Percentiles rank a stretch among this genome's conserved stretches.
Evolutionary conservation across 2,888 invertebrate species (phyloP).

Genomic region (Cetonia aurata): DNA sequence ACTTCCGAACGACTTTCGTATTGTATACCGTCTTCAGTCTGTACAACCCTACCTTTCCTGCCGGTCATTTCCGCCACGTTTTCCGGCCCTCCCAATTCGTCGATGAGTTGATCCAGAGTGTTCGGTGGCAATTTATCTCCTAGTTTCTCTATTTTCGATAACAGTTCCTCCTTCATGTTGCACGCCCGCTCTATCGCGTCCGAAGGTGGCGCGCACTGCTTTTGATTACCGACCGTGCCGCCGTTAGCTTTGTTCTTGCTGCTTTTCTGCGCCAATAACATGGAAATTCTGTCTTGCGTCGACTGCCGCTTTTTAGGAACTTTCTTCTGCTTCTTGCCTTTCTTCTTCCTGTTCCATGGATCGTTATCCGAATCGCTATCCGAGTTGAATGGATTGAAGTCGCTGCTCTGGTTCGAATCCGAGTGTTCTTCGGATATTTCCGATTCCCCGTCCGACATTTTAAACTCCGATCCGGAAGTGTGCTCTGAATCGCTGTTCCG

Average conservation of each 20-base stretch:
- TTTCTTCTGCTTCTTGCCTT: slow-evolving; percentile 61
- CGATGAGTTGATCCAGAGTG: slow-evolving; percentile 97
- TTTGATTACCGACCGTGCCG: slow-evolving; percentile 59
- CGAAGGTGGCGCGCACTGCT: slow-evolving; percentile 75
- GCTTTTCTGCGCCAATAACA: slow-evolving; percentile 71
- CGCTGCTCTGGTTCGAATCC: slow-evolving; percentile 78
- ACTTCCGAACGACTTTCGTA: slow-evolving; percentile 96
- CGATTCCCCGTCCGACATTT: slow-evolving; percentile 67
- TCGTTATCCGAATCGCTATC: slow-evolving; percentile 86
- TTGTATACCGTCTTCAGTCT: slow-evolving; percentile 93
- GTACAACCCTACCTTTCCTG: slow-evolving; percentile 91
- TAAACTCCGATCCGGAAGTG: slow-evolving; percentile 70
- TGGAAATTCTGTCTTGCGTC: slow-evolving; percentile 86
- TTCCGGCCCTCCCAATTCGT: slow-evolving; percentile 97
- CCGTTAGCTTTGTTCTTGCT: slow-evolving; percentile 62
- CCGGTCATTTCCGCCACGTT: slow-evolving; percentile 99
- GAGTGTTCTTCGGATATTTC: slow-evolving; percentile 70
- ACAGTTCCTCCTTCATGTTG: slow-evolving; percentile 92
- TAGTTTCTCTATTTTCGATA: slow-evolving; percentile 86
- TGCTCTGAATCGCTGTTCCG: slow-evolving; percentile 73
- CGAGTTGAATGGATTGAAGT: slow-evolving; percentile 93
- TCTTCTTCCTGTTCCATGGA: slow-evolving; percentile 65
- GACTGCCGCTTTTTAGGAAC: slow-evolving; percentile 61
- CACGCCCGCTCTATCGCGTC: slow-evolving; percentile 91
- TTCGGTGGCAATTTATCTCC: slow-evolving; percentile 94